Base-by-base conservation (phyloP, 1,140 invertebrate genomes). In the Pollicipes pollicipes region DNA sequence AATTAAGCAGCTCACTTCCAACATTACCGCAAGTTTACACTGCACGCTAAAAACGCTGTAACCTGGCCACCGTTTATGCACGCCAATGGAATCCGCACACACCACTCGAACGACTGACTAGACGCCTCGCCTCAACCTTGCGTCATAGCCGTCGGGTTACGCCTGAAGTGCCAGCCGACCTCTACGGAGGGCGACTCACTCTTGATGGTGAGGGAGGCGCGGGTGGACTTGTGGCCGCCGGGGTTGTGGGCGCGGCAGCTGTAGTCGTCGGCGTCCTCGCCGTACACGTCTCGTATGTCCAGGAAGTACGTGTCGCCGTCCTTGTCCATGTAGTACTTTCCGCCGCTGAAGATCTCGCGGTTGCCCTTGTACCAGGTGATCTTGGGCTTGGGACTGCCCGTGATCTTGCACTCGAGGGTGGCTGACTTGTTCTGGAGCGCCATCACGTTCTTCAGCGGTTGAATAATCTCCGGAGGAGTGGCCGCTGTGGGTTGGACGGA, bases 201-300 rank as follows among this genome's bases (percentile, higher is more conserved):
- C 88, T 95, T 97, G 75, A 99, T 97, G 32, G 92, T 84, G 24
- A 99, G 84, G 77, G 97, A 91, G 68, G 92, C 95, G 71, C 95
- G 85, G 3, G 93, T 96, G 31, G 91, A 92, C 79, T 95, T 93
- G 17, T 90, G 88, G 28, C 97, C 97, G 45, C 88, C 95, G 75
- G 88, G 88, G 82, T 99, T 99, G 45, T 88, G 88, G 17, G 95
- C 97, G 69, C 97, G 28, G 95, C 93, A n/a, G n/a, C n/a, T n/a
- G n/a, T n/a, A n/a, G n/a, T n/a, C n/a, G n/a, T n/a, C n/a, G n/a
- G n/a, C n/a, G 82, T 99, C 97, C 81, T 98, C 97, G 3, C 94
- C 93, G 80, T 89, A 97, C 0, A 98, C 89, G 76, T 97, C 91
- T 75, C 89, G 87, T 0, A 99, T 90, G 3, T 90, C 87, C 4